Evolutionary conservation across 1,140 invertebrate genomes (phyloP), one percentile per base, ranked within the genome.

Genomic region (Andrena cerasifolii): DNA sequence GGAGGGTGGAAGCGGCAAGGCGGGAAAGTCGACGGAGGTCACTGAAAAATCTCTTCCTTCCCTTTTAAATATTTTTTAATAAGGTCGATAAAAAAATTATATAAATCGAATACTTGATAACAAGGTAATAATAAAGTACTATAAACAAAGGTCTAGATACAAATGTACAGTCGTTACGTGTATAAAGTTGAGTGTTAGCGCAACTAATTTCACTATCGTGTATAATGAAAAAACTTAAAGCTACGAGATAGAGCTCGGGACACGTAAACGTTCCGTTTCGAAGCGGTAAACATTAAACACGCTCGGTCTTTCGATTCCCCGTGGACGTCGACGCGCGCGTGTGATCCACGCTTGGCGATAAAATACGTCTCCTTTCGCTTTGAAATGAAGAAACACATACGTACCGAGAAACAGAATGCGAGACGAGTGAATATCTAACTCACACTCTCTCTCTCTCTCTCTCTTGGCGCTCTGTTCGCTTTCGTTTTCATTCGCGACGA

Each of bases 81-180:
- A 91, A 92, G 92, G 92, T 93, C 88, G 90, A 92, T 93, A 93
- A 92, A 92, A 76, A 93, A 93, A 92, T 93, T 90, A 93, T 92
- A 93, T 91, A 93, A 93, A 93, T 92, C 81, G 91, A 87, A 88
- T 91, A 93, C 92, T 92, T 93, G 92, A 92, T 92, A 93, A 93
- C 91, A 93, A 92, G 89, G 89, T 93, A 91, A 93, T 92, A 93
- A 40, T 40, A 40, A 40, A 90, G 90, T 93, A 91, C 91, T 92
- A 93, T 92, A 92, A 93, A 93, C 92, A 93, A 92, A 90, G 86
- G 87, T 90, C 92, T 93, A 93, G 91, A 93, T 92, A 93, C 92
- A 92, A 93, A 93, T 92, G 92, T 92, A 93, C 91, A 93, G 85
- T 90, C 71, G 71, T 62, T 89, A 87, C 83, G 85, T 88, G 74